These are phyloP conservation scores for Pseudoips prasinana DNA, from an alignment of 2,888 invertebrate species.

Conservation along the genomic window DNA sequence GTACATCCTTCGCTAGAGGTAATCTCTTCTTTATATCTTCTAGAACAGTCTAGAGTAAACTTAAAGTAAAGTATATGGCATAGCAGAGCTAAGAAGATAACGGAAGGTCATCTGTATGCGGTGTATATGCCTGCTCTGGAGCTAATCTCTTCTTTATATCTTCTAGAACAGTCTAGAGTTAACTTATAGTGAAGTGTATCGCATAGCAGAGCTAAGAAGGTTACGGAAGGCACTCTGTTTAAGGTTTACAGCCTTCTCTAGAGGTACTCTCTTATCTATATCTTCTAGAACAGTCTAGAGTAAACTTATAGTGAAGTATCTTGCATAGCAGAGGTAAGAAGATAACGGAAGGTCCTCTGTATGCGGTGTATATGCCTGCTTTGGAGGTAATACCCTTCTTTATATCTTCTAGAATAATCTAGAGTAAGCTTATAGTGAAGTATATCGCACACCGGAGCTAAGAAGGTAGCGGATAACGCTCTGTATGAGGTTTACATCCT, in stretches of 20 bases:
- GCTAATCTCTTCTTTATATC: no score
- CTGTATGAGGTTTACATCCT: constrained; percentile 49
- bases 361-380: constrained; percentile 51
- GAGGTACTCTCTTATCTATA: constrained; percentile 61
- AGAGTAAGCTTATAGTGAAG: constrained; percentile 51
- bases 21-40: constrained; percentile 37
- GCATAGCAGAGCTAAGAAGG: constrained; percentile 42
- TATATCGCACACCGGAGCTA: constrained; percentile 44
- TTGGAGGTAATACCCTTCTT: constrained; percentile 68
- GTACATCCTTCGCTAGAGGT: constrained; percentile 64
- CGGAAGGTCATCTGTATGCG: constrained; percentile 48
- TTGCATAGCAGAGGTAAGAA: constrained; percentile 45
- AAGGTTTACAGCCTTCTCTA: constrained; percentile 53
- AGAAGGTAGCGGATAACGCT: constrained; percentile 55
- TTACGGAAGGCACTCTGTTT: constrained; percentile 52
- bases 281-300: constrained; percentile 58
- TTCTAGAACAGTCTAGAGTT: constrained; percentile 58
- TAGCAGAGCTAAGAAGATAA: constrained; percentile 50
- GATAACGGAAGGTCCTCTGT: constrained; percentile 54
- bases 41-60: constrained; percentile 57
- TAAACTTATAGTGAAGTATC: constrained; percentile 46
- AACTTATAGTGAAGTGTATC: constrained; percentile 52
- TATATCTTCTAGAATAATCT: constrained; percentile 60
- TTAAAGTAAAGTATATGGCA: constrained; percentile 46
- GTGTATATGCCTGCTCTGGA: constrained; percentile 59